phyloP scores from a whole-genome alignment of 2,113 vertebrate genomes.

The Pantherophis guttatus region DNA sequence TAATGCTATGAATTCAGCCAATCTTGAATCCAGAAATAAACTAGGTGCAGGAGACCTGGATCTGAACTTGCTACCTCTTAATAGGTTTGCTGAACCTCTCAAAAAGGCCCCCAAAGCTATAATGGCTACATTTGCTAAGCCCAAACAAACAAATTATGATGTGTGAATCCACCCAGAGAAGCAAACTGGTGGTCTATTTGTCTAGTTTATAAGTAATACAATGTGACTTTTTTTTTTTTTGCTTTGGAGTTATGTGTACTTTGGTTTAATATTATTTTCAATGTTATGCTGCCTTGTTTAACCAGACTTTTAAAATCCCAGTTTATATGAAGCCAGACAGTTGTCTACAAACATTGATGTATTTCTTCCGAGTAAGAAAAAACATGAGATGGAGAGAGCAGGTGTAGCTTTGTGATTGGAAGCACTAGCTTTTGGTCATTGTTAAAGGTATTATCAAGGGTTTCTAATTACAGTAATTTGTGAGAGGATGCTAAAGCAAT shows the following conservation, averaged over 20 bases:
- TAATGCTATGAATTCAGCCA: not conserved
- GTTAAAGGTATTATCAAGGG: not conserved
- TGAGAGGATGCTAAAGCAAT: not conserved
- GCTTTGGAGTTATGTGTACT: not conserved
- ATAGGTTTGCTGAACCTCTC: not conserved
- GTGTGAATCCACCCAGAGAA: not conserved
- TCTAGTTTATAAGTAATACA: not conserved
- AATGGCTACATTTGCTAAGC: not conserved
- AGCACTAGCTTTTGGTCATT: not conserved
- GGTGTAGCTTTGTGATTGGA: not conserved
- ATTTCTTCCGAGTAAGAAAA: not conserved
- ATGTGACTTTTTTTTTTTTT: not conserved
- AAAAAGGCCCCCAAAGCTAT: not conserved
- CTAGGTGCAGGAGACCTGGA: not conserved
- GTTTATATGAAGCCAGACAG: not conserved
- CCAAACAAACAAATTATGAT: not conserved
- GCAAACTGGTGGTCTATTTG: not conserved
- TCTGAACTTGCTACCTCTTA: not conserved
- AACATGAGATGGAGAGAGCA: not conserved
- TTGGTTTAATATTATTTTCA: not conserved
- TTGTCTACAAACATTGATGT: not conserved
- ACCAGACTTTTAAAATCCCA: not conserved
- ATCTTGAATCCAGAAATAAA: not conserved
- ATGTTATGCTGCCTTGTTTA: not conserved
- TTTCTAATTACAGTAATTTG: not conserved